These are phyloP conservation scores for Paramormyrops kingsleyae DNA, from an alignment of 2,113 vertebrate species.

Conservation along the genomic window DNA sequence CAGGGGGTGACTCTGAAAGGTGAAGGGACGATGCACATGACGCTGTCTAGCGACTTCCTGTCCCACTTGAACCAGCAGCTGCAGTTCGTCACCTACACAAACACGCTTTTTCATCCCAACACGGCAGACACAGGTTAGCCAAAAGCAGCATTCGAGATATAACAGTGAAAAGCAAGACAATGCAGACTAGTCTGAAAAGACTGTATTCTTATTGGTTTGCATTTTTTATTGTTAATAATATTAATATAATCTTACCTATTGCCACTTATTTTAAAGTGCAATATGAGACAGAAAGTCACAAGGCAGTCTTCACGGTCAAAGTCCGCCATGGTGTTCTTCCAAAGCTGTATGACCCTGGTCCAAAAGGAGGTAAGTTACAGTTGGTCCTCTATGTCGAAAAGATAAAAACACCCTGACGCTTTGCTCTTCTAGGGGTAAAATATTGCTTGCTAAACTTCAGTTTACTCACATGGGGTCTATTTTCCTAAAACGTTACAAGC, in stretches of 20 bases:
- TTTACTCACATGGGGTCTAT: no score
- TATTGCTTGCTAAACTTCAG: no score
- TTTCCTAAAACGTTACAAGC: no score
- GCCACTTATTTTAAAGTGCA: slow-evolving; percentile 59
- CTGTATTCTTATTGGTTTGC: not conserved
- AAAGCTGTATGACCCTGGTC: no score
- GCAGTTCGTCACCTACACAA: slow-evolving; percentile 81
- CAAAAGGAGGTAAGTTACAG: no score
- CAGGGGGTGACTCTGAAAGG: slow-evolving; percentile 61
- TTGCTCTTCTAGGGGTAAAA: no score
- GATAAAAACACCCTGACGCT: no score
- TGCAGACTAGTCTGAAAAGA: not conserved
- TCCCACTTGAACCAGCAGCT: slow-evolving; percentile 77
- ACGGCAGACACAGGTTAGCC: slow-evolving; percentile 74
- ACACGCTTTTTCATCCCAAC: slow-evolving; percentile 71
- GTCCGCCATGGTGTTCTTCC: no score
- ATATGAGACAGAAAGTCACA: slow-evolving; percentile 65
- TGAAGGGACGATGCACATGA: slow-evolving; percentile 58
- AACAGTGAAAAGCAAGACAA: not conserved
- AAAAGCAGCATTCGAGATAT: not conserved
- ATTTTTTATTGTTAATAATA: not conserved
- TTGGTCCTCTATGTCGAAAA: no score
- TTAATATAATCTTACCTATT: not conserved
- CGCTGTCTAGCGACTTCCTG: slow-evolving; percentile 54
- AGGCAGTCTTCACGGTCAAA: slow-evolving; percentile 53